Conservation (phyloP, 1,140 invertebrate species). For the Wiebesia pumilae region DNA sequence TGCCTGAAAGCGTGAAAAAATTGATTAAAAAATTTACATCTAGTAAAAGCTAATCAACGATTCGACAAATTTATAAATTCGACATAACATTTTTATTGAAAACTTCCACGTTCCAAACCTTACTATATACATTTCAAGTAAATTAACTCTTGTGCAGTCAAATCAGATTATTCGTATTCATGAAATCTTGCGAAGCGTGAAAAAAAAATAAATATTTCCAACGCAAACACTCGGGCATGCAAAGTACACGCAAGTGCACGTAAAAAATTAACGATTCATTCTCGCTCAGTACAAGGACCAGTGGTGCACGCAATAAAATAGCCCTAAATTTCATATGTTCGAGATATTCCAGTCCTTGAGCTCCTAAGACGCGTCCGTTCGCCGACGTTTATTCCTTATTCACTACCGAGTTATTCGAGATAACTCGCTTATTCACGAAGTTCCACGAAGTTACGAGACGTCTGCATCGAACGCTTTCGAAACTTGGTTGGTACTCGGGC, state of each 20-base stretch:
- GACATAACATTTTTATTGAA: not conserved
- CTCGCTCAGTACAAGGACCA: too few relatives aligned
- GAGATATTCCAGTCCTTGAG: not conserved
- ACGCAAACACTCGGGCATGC: not conserved
- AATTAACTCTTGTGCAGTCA: not conserved
- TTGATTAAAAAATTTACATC: not conserved
- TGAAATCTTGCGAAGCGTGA: not conserved
- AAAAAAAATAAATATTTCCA: not conserved
- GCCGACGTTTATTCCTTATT: not conserved
- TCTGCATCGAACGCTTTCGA: not conserved
- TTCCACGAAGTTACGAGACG: not conserved
- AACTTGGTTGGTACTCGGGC: not conserved
- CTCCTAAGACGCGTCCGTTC: not conserved
- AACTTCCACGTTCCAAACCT: not conserved
- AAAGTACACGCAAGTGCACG: not conserved
- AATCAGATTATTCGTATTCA: not conserved
- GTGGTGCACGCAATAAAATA: not conserved
- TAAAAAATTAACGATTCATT: not conserved
- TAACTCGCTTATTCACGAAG: not conserved
- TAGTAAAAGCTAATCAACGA: not conserved
- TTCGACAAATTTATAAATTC: slow-evolving; percentile 7
- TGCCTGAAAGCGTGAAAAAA: not conserved
- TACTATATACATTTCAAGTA: not conserved
- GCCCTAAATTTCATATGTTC: not conserved
- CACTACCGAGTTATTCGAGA: not conserved